phyloP scores from a whole-genome alignment of 2,888 invertebrate genomes.

The Lacanobia wlatinum region DNA sequence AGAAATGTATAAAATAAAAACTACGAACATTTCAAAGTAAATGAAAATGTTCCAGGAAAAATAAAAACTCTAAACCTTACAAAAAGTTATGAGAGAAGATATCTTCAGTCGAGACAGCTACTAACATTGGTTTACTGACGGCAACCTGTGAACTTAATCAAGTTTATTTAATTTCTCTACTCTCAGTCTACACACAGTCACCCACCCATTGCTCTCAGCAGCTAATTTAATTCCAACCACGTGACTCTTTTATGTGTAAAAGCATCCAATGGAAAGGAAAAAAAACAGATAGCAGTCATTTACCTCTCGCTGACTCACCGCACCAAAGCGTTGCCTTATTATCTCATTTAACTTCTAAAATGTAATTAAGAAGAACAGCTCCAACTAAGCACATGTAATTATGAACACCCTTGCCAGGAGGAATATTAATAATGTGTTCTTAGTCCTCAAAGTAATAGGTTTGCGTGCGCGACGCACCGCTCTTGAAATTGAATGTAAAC shows the following conservation, averaged over 20 bases:
- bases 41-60: conserved; percentile 27
- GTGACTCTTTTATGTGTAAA: conserved; percentile 5
- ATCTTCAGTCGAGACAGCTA: not conserved
- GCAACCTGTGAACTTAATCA: not conserved
- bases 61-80: not conserved
- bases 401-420: conserved; percentile 45
- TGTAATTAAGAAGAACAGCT: conserved; percentile 48
- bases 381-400: conserved; percentile 58
- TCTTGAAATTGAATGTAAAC: conserved; percentile 63
- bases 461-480: conserved; percentile 44
- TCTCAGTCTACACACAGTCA: not conserved
- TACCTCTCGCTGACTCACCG: not conserved
- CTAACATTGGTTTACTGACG: not conserved
- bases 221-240: not conserved
- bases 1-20: conserved; percentile 31
- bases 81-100: not conserved
- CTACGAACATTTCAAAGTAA: conserved; percentile 17
- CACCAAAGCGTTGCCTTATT: conserved; percentile 4
- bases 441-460: conserved; percentile 54
- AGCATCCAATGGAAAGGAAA: conserved; percentile 4
- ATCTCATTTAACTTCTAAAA: conserved; percentile 42
- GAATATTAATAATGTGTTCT: conserved; percentile 58
- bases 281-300: conserved; percentile 9
- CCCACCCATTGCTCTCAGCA: not conserved
- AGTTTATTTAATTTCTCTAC: conserved; percentile 5